phyloP scores from a whole-genome alignment of 2,888 invertebrate species.

The Lamellibrachia satsuma region DNA sequence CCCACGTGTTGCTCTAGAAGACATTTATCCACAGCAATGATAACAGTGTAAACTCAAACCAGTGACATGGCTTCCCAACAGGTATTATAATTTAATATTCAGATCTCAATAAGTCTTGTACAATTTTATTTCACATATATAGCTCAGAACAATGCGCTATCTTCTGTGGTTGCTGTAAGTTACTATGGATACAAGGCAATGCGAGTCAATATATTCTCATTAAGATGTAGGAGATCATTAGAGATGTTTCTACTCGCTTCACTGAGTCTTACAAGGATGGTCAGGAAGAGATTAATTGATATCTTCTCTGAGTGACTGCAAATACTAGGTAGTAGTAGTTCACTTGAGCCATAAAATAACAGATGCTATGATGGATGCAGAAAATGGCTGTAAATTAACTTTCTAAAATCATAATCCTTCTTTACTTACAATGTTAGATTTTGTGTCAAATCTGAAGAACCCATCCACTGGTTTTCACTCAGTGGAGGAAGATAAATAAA shows the following conservation, averaged over 20 bases:
- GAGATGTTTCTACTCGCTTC: not conserved
- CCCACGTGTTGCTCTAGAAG: not conserved
- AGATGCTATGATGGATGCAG: not conserved
- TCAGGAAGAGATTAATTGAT: not conserved
- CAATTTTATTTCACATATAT: not conserved
- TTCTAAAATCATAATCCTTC: not conserved
- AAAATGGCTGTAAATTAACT: not conserved
- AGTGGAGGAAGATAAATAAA: not conserved
- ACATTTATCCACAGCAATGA: not conserved
- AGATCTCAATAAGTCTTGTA: not conserved
- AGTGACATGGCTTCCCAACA: not conserved
- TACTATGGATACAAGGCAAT: not conserved
- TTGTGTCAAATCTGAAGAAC: not conserved
- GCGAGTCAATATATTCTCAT: not conserved
- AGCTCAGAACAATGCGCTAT: not conserved
- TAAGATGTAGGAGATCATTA: not conserved
- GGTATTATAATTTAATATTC: not conserved
- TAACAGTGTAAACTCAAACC: not conserved
- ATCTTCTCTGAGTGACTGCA: not conserved
- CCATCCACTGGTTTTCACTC: not conserved
- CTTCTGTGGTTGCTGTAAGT: not conserved
- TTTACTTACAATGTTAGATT: not conserved
- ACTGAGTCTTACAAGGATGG: not conserved
- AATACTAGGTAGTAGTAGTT: not conserved
- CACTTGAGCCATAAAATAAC: not conserved